Conservation (phyloP, 2,888 invertebrate species). For the Oligia latruncula region DNA sequence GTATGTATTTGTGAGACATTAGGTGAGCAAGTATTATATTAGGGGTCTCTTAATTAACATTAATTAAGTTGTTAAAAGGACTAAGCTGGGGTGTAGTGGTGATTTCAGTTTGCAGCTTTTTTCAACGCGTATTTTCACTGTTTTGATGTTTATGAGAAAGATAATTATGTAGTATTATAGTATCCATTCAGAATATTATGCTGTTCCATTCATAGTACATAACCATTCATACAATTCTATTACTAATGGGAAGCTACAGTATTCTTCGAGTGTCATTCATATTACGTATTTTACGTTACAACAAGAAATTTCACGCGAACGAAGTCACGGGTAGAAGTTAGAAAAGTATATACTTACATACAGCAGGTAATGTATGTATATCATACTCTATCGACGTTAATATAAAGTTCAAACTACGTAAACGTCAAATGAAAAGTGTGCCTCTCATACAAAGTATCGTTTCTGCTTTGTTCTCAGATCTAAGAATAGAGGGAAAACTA, state of each 20-base stretch:
- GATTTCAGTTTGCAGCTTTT: neutral
- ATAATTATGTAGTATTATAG: neutral
- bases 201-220: neutral
- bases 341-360: no score
- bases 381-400: neutral
- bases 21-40: neutral
- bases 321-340: no score
- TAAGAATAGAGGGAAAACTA: neutral
- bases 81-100: neutral
- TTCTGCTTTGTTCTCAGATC: neutral
- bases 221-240: no score
- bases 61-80: neutral
- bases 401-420: neutral
- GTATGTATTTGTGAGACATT: conserved; percentile 2
- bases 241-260: no score
- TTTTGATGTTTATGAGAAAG: neutral
- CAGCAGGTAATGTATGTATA: no score
- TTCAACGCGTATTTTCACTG: neutral
- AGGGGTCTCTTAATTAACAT: neutral
- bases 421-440: neutral
- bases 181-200: neutral
- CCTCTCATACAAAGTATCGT: no score
- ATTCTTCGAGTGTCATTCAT: no score
- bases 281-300: no score
- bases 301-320: no score